A percentile compares a stretch with the other conserved stretches of the same genome.
Conservation (phyloP, 2,113 vertebrate species). For the Tachysurus fulvidraco region DNA sequence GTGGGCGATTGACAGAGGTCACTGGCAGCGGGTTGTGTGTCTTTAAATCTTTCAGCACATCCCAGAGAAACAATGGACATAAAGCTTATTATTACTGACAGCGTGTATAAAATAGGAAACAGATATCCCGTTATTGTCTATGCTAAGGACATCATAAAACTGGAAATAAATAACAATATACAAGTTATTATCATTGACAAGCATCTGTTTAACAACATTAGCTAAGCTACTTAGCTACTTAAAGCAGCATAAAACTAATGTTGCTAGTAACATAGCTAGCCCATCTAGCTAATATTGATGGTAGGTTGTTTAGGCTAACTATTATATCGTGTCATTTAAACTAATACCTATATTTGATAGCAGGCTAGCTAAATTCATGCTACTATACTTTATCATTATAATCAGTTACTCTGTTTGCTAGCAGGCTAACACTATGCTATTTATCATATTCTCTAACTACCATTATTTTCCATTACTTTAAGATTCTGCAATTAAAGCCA, state of each 20-base stretch:
- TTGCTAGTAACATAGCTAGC: neutral
- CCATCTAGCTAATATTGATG: neutral
- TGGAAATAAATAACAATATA: neutral
- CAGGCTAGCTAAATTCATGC: neutral
- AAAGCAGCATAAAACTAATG: neutral
- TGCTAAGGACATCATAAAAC: neutral
- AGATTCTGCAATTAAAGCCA: neutral
- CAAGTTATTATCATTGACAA: neutral
- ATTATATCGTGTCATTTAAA: neutral
- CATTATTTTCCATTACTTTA: too few species aligned
- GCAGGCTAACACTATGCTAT: neutral
- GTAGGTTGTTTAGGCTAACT: neutral
- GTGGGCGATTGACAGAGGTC: slow-evolving; percentile 33
- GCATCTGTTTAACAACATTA: neutral
- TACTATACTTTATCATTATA: neutral
- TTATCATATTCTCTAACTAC: neutral
- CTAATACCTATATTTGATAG: neutral
- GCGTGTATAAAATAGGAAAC: neutral
- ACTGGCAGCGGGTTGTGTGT: slow-evolving; percentile 21
- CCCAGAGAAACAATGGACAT: neutral
- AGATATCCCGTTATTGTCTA: neutral
- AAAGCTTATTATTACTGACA: neutral
- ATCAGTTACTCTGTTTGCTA: neutral
- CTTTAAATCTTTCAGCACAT: slow-evolving; percentile 18
- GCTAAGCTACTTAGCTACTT: neutral